Evolutionary conservation across 2,113 vertebrate genomes (phyloP), one percentile per base, ranked within the genome.

Genomic region (Apteryx mantelli): DNA sequence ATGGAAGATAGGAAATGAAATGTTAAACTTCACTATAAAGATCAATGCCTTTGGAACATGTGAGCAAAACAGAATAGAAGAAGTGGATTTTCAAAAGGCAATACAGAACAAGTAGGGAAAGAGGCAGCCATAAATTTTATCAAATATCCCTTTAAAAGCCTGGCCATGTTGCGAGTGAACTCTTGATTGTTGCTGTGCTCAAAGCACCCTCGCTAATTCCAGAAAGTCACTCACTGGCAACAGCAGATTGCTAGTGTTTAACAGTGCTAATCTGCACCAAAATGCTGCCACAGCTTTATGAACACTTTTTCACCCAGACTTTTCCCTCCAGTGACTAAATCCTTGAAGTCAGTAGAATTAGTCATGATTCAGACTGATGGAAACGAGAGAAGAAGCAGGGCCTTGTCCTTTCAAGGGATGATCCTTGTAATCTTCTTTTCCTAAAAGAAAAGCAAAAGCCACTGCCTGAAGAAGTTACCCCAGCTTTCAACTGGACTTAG

Each of bases 1-100:
- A 82, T 89, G 77, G 88, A 96, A 97, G 84, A 94, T 86, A 97
- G 97, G 97, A 98, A 98, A 88, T 83, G 53, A 97, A 90, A 96
- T 88, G 86, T 97, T 96, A 95, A 97, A 96, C 88, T 82, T 21
- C 48, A 58, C 79, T 56, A 30, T 95, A 91, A 97, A 98, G 83
- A 98, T 86, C 85, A 93, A 73, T 95, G 96, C 34, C 91, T 90
- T 46, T 92, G 88, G 86, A 95, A 91, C 22, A n/a, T 55, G 84
- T 38, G 94, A 91, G 48, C 64, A 89, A 82, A 86, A 88, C 32
- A 93, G 84, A 83, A 90, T 25, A 86, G 82, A 63, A 90, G 26
- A 71, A 95, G 53, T 83, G 48, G 61, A 28, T 82, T 96, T 95
- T 95, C 68, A 86, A 86, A 92, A 89, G 85, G 32, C 56, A 84